Percentiles rank a stretch among this genome's conserved stretches.
Conservation (phyloP, 2,797 vertebrate species). For the Helostoma temminkii region DNA sequence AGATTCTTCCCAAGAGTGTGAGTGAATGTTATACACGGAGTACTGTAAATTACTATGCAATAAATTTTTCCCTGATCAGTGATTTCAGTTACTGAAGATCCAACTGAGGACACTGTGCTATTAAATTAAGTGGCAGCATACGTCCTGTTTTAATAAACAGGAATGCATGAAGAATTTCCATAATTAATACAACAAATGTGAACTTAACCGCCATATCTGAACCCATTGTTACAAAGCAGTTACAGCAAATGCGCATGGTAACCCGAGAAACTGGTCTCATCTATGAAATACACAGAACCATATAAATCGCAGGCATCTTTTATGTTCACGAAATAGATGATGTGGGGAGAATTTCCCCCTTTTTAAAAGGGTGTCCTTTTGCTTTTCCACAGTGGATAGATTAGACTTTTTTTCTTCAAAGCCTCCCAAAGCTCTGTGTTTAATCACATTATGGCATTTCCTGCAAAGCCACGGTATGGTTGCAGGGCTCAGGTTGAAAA, state of each 20-base stretch:
- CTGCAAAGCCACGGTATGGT: slow-evolving; percentile 54
- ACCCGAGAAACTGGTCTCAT: slow-evolving; percentile 41
- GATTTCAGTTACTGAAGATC: slow-evolving; percentile 20
- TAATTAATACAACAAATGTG: slow-evolving; percentile 82
- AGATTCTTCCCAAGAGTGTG: too few relatives aligned
- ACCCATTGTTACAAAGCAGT: slow-evolving; percentile 80
- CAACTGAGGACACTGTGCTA: slow-evolving; percentile 48
- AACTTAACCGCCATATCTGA: slow-evolving; percentile 74
- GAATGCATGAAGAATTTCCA: slow-evolving; percentile 74
- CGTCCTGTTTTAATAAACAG: slow-evolving; percentile 82
- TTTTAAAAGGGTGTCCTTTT: slow-evolving; percentile 73
- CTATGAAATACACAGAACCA: slow-evolving; percentile 42
- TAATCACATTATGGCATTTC: slow-evolving; percentile 81
- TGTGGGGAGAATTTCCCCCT: slow-evolving; percentile 42
- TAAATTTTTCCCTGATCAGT: slow-evolving; percentile 23
- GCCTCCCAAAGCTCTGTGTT: slow-evolving; percentile 75
- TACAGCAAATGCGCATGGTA: slow-evolving; percentile 67
- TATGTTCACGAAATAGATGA: slow-evolving; percentile 63
- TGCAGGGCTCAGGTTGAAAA: slow-evolving; percentile 74
- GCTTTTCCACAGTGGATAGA: slow-evolving; percentile 66
- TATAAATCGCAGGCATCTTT: slow-evolving; percentile 66
- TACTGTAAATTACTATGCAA: too few relatives aligned
- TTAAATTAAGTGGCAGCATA: slow-evolving; percentile 70
- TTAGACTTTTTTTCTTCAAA: slow-evolving; percentile 71
- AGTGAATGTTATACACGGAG: too few relatives aligned